Conservation (phyloP, 2,797 vertebrate genomes). For the Okamejei kenojei region DNA sequence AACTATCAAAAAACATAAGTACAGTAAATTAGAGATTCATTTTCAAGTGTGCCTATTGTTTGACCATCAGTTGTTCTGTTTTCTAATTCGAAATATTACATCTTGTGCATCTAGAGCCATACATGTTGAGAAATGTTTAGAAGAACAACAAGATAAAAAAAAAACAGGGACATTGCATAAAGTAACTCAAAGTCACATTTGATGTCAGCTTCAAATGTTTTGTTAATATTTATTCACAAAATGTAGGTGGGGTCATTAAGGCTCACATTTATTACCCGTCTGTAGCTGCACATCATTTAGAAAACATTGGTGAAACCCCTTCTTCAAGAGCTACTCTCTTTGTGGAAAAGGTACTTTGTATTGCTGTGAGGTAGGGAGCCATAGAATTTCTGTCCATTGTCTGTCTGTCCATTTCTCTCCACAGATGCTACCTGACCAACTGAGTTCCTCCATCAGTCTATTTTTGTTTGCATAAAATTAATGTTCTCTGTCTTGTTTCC, state of each 20-base stretch:
- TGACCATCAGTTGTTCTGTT: background rate
- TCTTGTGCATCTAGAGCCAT: background rate
- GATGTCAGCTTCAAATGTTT: background rate
- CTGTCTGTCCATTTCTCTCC: too few relatives aligned
- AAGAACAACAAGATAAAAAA: background rate
- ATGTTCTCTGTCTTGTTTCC: background rate
- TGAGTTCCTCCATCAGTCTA: too few relatives aligned
- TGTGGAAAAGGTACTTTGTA: too few relatives aligned
- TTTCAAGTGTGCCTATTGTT: background rate
- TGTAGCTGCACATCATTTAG: too few relatives aligned
- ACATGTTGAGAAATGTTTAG: background rate
- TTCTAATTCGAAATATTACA: background rate
- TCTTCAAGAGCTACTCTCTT: too few relatives aligned
- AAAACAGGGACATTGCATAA: background rate
- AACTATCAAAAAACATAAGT: background rate
- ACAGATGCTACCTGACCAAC: too few relatives aligned
- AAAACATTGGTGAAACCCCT: too few relatives aligned
- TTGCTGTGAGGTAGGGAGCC: too few relatives aligned
- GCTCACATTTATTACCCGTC: too few relatives aligned
- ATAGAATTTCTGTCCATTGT: too few relatives aligned
- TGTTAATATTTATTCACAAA: too few relatives aligned
- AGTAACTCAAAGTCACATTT: background rate
- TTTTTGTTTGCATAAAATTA: background rate
- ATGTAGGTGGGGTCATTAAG: too few relatives aligned
- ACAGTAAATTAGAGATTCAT: background rate